Percentiles rank a stretch among this genome's conserved stretches.
Conservation (phyloP, 2,888 invertebrate species). For the Phalera bucephala region DNA sequence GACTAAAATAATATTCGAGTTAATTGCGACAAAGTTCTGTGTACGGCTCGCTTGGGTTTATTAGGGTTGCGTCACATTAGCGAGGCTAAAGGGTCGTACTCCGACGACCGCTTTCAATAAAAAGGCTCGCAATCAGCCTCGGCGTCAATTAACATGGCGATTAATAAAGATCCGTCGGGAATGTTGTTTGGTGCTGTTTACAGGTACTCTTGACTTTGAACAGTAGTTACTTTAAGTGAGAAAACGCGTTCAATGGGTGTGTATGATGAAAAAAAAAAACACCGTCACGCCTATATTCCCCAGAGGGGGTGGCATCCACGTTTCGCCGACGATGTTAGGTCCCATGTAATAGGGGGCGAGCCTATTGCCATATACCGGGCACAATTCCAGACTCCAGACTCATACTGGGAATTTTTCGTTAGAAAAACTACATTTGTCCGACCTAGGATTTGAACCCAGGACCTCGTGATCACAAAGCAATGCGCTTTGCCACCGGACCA, state of each 20-base stretch:
- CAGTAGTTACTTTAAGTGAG: background rate
- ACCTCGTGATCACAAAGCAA: too few species aligned
- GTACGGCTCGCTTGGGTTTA: conserved; percentile 30
- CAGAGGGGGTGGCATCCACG: too few species aligned
- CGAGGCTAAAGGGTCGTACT: conserved; percentile 8
- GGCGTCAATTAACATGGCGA: conserved; percentile 31
- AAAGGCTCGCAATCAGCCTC: conserved; percentile 27
- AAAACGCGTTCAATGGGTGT: background rate
- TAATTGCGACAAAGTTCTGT: conserved; percentile 42
- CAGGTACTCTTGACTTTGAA: conserved; percentile 2
- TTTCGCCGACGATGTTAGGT: too few species aligned
- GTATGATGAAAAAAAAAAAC: too few species aligned
- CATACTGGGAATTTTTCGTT: too few species aligned
- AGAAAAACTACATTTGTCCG: too few species aligned
- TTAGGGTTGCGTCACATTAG: conserved; percentile 21
- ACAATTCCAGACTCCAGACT: too few species aligned
- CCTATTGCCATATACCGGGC: too few species aligned
- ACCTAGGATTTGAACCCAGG: too few species aligned
- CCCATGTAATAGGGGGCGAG: too few species aligned
- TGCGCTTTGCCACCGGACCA: too few species aligned
- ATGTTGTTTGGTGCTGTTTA: conserved; percentile 15
- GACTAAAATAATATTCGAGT: conserved; percentile 54
- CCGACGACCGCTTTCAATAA: conserved; percentile 30
- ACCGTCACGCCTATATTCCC: too few species aligned
- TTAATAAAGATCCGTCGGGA: conserved; percentile 16